These are phyloP conservation scores for Elmis aenea DNA, from an alignment of 2,888 invertebrate species.

Conservation along the genomic window DNA sequence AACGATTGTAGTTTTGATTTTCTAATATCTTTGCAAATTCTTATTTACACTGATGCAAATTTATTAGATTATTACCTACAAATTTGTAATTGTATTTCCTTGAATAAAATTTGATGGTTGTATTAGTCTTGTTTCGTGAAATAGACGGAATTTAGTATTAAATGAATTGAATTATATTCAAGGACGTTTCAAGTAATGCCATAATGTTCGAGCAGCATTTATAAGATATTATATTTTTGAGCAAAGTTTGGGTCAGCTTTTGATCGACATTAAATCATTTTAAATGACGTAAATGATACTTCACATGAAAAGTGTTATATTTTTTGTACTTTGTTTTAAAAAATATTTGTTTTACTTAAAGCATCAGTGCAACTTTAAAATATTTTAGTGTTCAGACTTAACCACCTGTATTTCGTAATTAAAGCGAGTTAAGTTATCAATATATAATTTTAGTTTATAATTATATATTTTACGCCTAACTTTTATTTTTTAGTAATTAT, in stretches of 20 bases:
- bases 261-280: no score
- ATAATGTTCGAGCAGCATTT: background rate
- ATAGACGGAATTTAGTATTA: background rate
- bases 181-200: background rate
- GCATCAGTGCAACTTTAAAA: conserved; percentile 28
- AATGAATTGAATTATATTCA: background rate
- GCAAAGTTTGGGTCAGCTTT: no score
- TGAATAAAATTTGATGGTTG: background rate
- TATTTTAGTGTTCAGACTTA: conserved; percentile 29
- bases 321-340: background rate
- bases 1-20: no score
- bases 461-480: conserved; percentile 38
- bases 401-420: conserved; percentile 15
- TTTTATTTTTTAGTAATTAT: conserved; percentile 36
- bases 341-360: conserved; percentile 23
- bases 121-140: background rate
- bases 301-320: no score
- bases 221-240: no score
- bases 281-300: no score
- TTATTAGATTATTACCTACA: background rate
- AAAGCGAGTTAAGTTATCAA: conserved; percentile 31
- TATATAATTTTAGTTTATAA: conserved; percentile 39
- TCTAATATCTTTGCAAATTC: conserved; percentile 23
- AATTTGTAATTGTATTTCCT: background rate
- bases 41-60: conserved; percentile 2